Percentiles rank a stretch among this genome's conserved stretches.
phyloP scores from a whole-genome alignment of 2,888 invertebrate genomes.

The Ophioninae sp. region DNA sequence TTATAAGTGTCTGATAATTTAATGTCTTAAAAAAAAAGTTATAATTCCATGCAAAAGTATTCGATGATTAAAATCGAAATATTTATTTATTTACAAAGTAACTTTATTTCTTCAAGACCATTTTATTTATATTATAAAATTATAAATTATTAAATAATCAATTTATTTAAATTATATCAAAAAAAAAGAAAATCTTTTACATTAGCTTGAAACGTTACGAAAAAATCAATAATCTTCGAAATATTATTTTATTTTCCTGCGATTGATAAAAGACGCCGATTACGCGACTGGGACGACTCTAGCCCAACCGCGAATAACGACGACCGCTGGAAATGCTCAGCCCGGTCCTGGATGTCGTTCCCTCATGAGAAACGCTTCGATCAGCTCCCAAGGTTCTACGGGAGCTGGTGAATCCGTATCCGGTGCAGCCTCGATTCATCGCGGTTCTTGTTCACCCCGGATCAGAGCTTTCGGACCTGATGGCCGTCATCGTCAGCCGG shows the following conservation, averaged over 20 bases:
- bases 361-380: slow-evolving; percentile 89
- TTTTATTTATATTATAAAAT: no score
- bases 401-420: slow-evolving; percentile 83
- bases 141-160: no score
- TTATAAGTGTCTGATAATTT: no score
- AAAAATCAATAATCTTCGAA: neutral
- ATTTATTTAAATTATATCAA: neutral
- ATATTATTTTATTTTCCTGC: neutral
- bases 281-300: slow-evolving; percentile 3
- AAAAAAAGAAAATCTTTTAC: neutral
- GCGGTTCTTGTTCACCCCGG: slow-evolving; percentile 90
- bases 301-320: slow-evolving; percentile 5
- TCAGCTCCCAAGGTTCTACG: slow-evolving; percentile 91
- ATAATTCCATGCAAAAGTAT: no score
- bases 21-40: no score
- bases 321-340: slow-evolving; percentile 12
- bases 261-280: slow-evolving; percentile 1
- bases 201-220: neutral
- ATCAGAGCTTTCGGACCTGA: slow-evolving; percentile 92
- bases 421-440: slow-evolving; percentile 83
- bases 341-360: slow-evolving; percentile 57
- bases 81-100: no score
- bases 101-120: no score
- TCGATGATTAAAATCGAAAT: no score
- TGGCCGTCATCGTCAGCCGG: slow-evolving; percentile 82